These are phyloP conservation scores for Nyctibius grandis DNA, from an alignment of 2,797 vertebrate species.

Conservation along the genomic window DNA sequence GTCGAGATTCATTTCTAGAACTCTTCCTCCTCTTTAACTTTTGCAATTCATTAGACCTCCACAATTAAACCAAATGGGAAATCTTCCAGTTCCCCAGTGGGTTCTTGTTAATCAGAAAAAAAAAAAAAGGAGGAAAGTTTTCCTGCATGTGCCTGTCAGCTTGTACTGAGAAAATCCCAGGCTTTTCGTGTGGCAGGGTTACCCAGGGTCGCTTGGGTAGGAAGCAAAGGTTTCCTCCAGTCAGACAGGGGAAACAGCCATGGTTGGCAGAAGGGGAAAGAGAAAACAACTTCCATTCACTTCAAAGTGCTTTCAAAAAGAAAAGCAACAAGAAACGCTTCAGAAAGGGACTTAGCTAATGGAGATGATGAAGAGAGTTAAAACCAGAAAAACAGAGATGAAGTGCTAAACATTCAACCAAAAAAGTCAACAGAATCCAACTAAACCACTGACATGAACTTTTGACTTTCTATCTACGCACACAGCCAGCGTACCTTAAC, in stretches of 20 bases:
- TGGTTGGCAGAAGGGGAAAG: background rate
- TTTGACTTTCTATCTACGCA: background rate
- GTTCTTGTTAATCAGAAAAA: background rate
- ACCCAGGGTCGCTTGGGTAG: background rate
- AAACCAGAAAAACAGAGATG: background rate
- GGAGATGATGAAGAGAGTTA: background rate
- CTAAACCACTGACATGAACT: background rate
- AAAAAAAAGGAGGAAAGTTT: background rate
- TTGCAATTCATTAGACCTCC: slow-evolving; percentile 14
- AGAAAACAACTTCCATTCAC: slow-evolving; percentile 4
- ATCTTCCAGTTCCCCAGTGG: background rate
- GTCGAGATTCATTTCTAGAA: background rate
- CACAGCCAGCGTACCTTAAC: background rate
- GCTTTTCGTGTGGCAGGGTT: background rate
- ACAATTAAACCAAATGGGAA: slow-evolving; percentile 40
- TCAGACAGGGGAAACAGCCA: background rate
- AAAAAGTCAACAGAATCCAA: background rate
- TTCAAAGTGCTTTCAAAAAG: background rate
- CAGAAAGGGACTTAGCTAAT: background rate
- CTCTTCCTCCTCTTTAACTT: slow-evolving; percentile 8
- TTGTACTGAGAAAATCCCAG: background rate
- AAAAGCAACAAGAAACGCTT: background rate
- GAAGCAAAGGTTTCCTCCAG: slow-evolving; percentile 21
- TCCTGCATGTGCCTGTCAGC: background rate
- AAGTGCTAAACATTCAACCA: background rate